Evolutionary conservation across 2,888 invertebrate genomes (phyloP).

Genomic region (Drosophila silvestris): DNA sequence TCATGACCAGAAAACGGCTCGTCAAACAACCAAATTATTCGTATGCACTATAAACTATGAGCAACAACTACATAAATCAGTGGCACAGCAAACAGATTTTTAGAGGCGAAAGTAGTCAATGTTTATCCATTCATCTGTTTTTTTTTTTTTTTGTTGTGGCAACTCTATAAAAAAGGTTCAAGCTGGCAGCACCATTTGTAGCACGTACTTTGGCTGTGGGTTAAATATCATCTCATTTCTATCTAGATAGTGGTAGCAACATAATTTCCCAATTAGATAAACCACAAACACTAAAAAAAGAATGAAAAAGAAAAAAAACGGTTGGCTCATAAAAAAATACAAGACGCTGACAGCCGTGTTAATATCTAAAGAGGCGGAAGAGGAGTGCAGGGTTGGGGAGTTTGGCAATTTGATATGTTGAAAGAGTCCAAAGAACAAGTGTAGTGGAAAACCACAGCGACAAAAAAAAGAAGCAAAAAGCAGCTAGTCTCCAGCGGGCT

Average conservation of each 20-base stretch:
- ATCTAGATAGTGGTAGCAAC: conserved; percentile 33
- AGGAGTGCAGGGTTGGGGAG: neutral
- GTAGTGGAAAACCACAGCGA: conserved; percentile 49
- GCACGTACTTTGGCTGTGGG: conserved; percentile 41
- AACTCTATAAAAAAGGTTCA: conserved; percentile 7
- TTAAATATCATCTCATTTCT: conserved; percentile 31
- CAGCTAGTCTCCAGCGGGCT: conserved; percentile 14
- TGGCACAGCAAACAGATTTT: conserved; percentile 24
- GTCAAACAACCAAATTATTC: conserved; percentile 34
- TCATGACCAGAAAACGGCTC: conserved; percentile 16
- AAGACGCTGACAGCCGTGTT: conserved; percentile 19
- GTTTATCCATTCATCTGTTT: neutral
- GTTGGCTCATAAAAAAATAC: conserved; percentile 19
- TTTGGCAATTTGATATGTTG: conserved; percentile 41
- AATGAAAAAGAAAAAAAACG: conserved; percentile 9
- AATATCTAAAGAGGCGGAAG: conserved; percentile 1
- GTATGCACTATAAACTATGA: conserved; percentile 38
- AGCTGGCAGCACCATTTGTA: conserved; percentile 28
- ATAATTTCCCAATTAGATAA: conserved; percentile 70
- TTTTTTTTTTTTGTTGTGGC: neutral
- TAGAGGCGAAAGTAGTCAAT: conserved; percentile 44
- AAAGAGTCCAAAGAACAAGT: conserved; percentile 44
- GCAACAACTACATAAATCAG: conserved; percentile 48
- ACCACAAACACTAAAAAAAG: conserved; percentile 33
- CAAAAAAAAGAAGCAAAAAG: conserved; percentile 12